Evolutionary conservation across 2,797 vertebrate genomes (phyloP), one percentile per base, ranked within the genome.

Genomic region (Coranthus polyacanthus): DNA sequence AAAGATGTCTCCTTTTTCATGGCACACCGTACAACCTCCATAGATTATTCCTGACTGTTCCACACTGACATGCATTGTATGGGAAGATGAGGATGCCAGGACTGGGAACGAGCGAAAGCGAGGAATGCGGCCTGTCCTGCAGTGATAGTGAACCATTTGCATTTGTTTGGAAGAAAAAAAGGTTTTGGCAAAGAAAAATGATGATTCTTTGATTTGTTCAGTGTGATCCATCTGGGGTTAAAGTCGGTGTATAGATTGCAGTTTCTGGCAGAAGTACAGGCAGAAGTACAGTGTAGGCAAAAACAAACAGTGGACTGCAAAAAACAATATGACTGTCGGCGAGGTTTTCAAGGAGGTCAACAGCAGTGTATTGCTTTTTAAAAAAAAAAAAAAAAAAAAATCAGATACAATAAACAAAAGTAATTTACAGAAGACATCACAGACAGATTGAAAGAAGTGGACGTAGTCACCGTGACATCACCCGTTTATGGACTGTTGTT

Each of bases 1-100:
- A 55, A 88, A 78, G 58, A 22, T 63, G 71, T 57, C 65, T 49
- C 63, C 47, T 18, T 68, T 41, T 56, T 50, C 60, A 32, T 44
- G 44, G 45, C 45, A 56, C 68, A 65, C 44, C 71, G 65, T 64
- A 67, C 63, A 58, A 43, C 54, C 66, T 52, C 39, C 1, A 21
- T 15, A 41, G 46, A 73, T 81, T 72, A 65, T 43, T 60, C 52
- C 63, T 47, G 42, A 60, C 70, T 54, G 46, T 66, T 78, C 49
- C 55, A 36, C 13, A 4, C 53, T 74, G 65, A 73, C 64, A 59
- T 77, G 52, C 18, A 63, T 53, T 62, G 32, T 16, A 10, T 5
- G n/a, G 39, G 43, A 56, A 24, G 49, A 45, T 9, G 42, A 53
- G 50, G 22, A 63, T 24, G 26, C 26, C 60, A 56, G 26, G 60